phyloP scores from a whole-genome alignment of 2,113 vertebrate species.

The Phyllostomus discolor region DNA sequence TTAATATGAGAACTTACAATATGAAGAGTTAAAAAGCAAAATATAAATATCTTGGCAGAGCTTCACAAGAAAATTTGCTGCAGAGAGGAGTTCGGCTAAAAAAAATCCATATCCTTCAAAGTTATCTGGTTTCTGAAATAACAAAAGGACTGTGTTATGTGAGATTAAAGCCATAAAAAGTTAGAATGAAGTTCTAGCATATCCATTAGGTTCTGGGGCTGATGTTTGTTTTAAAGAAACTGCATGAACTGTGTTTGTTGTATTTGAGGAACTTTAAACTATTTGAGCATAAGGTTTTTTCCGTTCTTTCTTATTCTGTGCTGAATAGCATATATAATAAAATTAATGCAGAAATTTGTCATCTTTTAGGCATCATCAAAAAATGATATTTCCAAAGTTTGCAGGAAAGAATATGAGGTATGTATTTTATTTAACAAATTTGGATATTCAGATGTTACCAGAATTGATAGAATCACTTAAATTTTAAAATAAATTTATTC shows the following conservation, averaged over 20 bases:
- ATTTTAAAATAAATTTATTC: background rate
- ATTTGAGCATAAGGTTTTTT: conserved; percentile 39
- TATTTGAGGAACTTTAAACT: conserved; percentile 38
- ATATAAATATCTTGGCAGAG: conserved; percentile 49
- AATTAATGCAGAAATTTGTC: conserved; percentile 59
- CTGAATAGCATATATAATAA: conserved; percentile 45
- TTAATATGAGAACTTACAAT: background rate
- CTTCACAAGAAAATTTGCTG: conserved; percentile 57
- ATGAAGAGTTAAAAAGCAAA: conserved; percentile 58
- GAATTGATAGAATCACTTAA: conserved; percentile 36
- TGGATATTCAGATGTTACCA: conserved; percentile 25
- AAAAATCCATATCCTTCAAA: conserved; percentile 57
- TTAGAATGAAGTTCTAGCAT: conserved; percentile 8
- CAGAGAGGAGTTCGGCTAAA: conserved; percentile 27
- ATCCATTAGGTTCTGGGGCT: background rate
- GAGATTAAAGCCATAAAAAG: conserved; percentile 52
- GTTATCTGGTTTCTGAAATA: conserved; percentile 62
- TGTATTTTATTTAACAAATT: conserved; percentile 64
- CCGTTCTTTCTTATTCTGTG: conserved; percentile 19
- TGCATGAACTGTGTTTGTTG: conserved; percentile 19
- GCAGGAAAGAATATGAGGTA: conserved; percentile 98
- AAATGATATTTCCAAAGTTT: conserved; percentile 93
- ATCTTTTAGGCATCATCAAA: conserved; percentile 91
- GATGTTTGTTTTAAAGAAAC: conserved; percentile 37
- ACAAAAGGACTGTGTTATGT: conserved; percentile 51